Evolutionary conservation across 2,888 invertebrate species (phyloP), one percentile per base, ranked within the genome.

Genomic region (Limnephilus lunatus): DNA sequence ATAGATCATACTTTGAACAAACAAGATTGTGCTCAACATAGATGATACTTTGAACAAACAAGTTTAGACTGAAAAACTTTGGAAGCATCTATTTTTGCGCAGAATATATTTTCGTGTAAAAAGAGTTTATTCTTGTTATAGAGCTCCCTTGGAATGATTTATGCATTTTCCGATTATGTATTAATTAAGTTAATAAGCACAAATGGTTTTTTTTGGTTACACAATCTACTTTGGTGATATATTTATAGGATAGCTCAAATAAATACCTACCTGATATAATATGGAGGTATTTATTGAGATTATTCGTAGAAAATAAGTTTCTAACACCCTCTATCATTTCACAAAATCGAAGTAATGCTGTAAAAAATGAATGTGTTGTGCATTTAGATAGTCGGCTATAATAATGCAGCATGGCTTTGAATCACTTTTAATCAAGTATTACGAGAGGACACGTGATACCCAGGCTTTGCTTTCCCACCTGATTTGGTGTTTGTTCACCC

Each of bases 401-500:
- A 68, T 19, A 68, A 68, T 68, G n/a, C 68, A 68, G 25, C 7
- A 11, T 68, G 19, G 68, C 1, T 68, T 68, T 68, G 7, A 68
- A 68, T 68, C 25, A 68, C 25, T 68, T 68, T 68, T 68, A 25
- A 68, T 68, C 68, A 68, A 68, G 68, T 68, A 25, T 68, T n/a
- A 68, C 25, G 25, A 68, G 68, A n/a, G 68, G 9, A n/a, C 68
- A 68, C 68, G 25, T 68, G n/a, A 68, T 25, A 68, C 68, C 7
- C 68, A 25, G 9, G n/a, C 68, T 68, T 68, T 68, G 9, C 25
- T 68, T 7, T 25, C 68, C 68, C 86, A 86, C 86, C 86, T 86
- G 86, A 86, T 44, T 86, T n/a, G 44, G n/a, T 14, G 44, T n/a
- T 86, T 86, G 39, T 32, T 83, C 86, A 86, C 86, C 86, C 86